These are phyloP conservation scores for Spicauda simplicius DNA, from an alignment of 2,888 invertebrate species.

Conservation along the genomic window DNA sequence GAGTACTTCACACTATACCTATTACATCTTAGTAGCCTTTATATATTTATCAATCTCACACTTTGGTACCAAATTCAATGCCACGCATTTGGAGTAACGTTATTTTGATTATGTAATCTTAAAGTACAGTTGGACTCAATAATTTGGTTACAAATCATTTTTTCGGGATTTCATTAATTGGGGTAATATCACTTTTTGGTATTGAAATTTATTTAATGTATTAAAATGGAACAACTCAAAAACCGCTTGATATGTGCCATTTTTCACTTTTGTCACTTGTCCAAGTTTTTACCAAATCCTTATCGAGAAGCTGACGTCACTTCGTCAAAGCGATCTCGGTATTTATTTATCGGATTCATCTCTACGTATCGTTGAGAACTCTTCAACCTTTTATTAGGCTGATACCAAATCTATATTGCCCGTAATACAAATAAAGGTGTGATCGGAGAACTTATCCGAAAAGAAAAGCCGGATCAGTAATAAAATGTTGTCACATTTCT, in stretches of 20 bases:
- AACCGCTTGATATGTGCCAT: not conserved
- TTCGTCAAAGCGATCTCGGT: not conserved
- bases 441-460: slow-evolving; percentile 31
- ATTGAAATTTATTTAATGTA: too few species aligned
- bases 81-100: too few species aligned
- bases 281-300: not conserved
- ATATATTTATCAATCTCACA: too few species aligned
- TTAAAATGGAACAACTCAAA: not conserved
- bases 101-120: too few species aligned
- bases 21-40: too few species aligned
- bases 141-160: too few species aligned
- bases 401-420: slow-evolving; percentile 36
- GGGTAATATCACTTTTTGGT: too few species aligned
- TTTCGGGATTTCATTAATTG: too few species aligned
- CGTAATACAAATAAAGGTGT: slow-evolving; percentile 38
- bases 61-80: too few species aligned
- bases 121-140: too few species aligned
- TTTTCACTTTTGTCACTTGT: not conserved
- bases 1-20: too few species aligned
- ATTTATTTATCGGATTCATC: slow-evolving; percentile 33
- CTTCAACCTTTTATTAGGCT: slow-evolving; percentile 35
- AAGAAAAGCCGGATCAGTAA: slow-evolving; percentile 26
- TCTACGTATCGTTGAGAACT: slow-evolving; percentile 30
- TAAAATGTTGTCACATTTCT: slow-evolving; percentile 17
- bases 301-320: slow-evolving; percentile 17